phyloP scores from a whole-genome alignment of 2,113 vertebrate species.

The Pachycephala philippinensis region DNA sequence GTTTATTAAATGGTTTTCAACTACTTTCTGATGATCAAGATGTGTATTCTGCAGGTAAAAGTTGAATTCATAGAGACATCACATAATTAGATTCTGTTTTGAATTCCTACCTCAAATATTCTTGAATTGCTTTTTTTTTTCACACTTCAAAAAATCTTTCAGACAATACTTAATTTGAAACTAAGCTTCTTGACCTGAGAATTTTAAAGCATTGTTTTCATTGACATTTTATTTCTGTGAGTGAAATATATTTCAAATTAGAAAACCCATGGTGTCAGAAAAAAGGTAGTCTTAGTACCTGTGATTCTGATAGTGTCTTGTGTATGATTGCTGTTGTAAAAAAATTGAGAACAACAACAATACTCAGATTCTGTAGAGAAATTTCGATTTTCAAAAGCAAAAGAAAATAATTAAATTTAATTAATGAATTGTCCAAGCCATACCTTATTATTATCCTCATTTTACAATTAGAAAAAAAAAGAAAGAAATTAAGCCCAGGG shows the following conservation, averaged over 20 bases:
- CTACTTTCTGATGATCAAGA: background rate
- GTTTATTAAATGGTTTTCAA: slow-evolving; percentile 3
- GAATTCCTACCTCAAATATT: background rate
- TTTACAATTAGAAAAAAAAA: background rate
- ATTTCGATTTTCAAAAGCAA: background rate
- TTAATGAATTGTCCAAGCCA: background rate
- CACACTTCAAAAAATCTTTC: background rate
- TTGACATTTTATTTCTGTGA: background rate
- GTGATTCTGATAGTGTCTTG: background rate
- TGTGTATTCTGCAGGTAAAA: background rate
- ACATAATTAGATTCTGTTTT: background rate
- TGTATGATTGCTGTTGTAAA: background rate
- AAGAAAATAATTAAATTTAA: background rate
- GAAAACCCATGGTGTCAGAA: background rate
- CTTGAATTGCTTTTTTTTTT: background rate
- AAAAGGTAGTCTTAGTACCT: background rate
- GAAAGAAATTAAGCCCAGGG: background rate
- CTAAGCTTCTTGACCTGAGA: background rate
- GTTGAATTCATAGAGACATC: background rate
- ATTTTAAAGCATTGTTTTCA: slow-evolving; percentile 10
- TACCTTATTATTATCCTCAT: background rate
- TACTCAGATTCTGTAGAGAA: background rate
- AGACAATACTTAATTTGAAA: background rate
- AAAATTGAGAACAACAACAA: background rate
- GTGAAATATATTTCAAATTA: background rate